phyloP scores from a whole-genome alignment of 2,113 vertebrate genomes.

The Mus musculus region GRCm39 chr4:102234501-102235000 shows the following conservation, averaged over 20 bases:
- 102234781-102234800: background rate
- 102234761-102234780: background rate
- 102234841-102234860: background rate
- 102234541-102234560: background rate
- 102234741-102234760: background rate
- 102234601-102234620: background rate
- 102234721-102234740: background rate
- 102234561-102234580: background rate
- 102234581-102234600: background rate
- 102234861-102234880: background rate
- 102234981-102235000: background rate
- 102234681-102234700: background rate
- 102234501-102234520: constrained; percentile 39
- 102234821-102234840: constrained; percentile 15
- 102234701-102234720: background rate
- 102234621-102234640: constrained; percentile 15
- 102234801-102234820: background rate
- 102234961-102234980: background rate
- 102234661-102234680: no score
- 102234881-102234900: background rate
- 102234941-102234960: fast-evolving
- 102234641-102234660: background rate
- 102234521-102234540: background rate
- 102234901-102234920: background rate
- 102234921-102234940: background rate